phyloP scores from a whole-genome alignment of 1,140 invertebrate genomes.

The Neodiprion fabricii region DNA sequence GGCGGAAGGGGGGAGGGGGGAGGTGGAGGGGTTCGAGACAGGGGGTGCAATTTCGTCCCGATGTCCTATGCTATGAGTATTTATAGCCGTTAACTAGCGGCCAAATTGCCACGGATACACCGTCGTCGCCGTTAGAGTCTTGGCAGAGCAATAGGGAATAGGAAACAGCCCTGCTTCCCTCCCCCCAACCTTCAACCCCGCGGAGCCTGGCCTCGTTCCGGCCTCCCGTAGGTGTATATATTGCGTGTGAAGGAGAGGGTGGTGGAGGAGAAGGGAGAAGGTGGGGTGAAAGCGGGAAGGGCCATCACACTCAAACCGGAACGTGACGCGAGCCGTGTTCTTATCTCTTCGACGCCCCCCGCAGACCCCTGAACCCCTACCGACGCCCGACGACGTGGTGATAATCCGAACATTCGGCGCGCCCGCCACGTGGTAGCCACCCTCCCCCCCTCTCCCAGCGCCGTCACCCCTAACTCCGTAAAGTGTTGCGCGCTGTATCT shows the following conservation, averaged over 20 bases:
- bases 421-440: conserved; percentile 39
- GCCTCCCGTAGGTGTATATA: conserved; percentile 39
- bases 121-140: not conserved
- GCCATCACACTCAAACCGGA: conserved; percentile 54
- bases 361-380: conserved; percentile 27
- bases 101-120: not conserved
- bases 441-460: not conserved
- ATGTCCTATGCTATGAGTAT: not conserved
- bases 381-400: conserved; percentile 41
- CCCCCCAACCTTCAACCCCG: not conserved
- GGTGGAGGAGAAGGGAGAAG: conserved; percentile 34
- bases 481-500: conserved; percentile 45
- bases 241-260: conserved; percentile 40
- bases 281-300: conserved; percentile 16
- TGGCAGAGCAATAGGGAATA: not conserved
- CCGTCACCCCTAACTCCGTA: conserved; percentile 16
- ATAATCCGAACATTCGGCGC: conserved; percentile 55
- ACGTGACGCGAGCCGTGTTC: conserved; percentile 56
- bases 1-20: not conserved
- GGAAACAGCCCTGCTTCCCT: not conserved
- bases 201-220: not conserved
- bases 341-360: conserved; percentile 50
- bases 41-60: not conserved
- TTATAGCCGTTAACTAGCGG: not conserved
- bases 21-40: not conserved